Conservation (phyloP, 2,797 vertebrate genomes). For the Alosa sapidissima region DNA sequence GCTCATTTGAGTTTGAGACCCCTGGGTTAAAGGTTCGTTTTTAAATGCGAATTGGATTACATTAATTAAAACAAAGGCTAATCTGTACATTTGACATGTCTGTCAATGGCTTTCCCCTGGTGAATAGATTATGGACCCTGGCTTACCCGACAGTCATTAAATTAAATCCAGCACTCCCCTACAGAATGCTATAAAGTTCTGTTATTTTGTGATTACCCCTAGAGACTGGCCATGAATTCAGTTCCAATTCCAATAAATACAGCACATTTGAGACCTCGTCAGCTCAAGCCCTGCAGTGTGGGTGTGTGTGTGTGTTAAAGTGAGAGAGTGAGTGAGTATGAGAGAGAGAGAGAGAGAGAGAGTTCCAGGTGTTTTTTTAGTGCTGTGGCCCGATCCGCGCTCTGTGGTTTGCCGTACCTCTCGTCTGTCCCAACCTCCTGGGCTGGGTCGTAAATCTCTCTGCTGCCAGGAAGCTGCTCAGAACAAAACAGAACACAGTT, state of each 20-base stretch:
- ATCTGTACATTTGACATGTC: background rate
- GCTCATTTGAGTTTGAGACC: no score
- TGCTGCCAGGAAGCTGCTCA: slow-evolving; percentile 39
- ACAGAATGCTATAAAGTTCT: background rate
- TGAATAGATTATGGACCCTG: background rate
- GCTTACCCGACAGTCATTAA: background rate
- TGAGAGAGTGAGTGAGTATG: background rate
- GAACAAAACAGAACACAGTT: slow-evolving; percentile 24
- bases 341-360: background rate
- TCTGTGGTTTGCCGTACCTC: slow-evolving; percentile 31
- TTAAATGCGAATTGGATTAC: background rate
- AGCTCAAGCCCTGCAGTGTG: background rate
- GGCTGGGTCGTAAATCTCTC: slow-evolving; percentile 12
- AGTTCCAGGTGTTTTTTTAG: background rate
- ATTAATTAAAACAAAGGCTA: background rate
- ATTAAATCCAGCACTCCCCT: background rate
- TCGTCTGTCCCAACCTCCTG: slow-evolving; percentile 29
- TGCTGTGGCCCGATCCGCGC: background rate
- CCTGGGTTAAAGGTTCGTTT: background rate
- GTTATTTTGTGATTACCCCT: background rate
- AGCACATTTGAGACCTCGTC: background rate
- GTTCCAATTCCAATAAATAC: background rate
- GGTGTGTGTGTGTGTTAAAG: background rate
- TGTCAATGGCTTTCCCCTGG: background rate
- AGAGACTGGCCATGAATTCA: background rate